Percentiles rank a stretch among this genome's conserved stretches.
phyloP scores from a whole-genome alignment of 2,797 vertebrate species.

The Pogonophryne albipinna region DNA sequence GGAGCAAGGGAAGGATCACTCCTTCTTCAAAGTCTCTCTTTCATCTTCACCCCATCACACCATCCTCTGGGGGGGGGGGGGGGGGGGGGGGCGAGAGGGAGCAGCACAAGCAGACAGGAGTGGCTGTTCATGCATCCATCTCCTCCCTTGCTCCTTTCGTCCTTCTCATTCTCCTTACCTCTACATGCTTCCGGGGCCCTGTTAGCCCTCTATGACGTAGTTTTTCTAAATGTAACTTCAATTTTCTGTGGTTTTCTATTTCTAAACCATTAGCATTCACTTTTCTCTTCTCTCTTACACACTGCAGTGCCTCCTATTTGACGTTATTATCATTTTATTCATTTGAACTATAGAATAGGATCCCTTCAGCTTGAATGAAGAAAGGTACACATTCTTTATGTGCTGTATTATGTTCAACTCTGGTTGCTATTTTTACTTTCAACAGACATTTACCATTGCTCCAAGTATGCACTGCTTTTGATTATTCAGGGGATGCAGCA shows the following conservation, averaged over 20 bases:
- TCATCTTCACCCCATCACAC: constrained; percentile 78
- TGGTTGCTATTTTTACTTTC: constrained; percentile 15
- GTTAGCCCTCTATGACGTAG: constrained; percentile 51
- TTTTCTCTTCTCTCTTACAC: not conserved
- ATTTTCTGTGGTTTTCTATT: constrained; percentile 13
- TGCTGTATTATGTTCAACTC: constrained; percentile 29
- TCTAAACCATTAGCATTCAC: not conserved
- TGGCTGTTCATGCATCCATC: constrained; percentile 67
- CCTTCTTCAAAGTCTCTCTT: constrained; percentile 81
- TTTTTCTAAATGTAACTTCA: constrained; percentile 3
- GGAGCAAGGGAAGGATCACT: constrained; percentile 74
- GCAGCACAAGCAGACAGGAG: constrained; percentile 65
- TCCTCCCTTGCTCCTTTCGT: constrained; percentile 62
- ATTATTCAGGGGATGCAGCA: not conserved
- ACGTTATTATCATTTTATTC: not conserved
- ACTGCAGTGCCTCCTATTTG: not conserved
- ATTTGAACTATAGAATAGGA: not conserved
- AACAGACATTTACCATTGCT: constrained; percentile 24
- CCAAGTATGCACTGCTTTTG: constrained; percentile 4
- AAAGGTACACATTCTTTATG: not conserved
- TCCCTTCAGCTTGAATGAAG: not conserved
- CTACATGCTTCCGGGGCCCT: constrained; percentile 32
- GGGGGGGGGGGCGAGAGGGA: constrained; percentile 36
- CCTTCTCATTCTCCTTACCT: constrained; percentile 35
- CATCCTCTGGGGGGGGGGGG: constrained; percentile 65